Conservation (phyloP, 2,797 vertebrate genomes). For the Hephaestus fuliginosus region DNA sequence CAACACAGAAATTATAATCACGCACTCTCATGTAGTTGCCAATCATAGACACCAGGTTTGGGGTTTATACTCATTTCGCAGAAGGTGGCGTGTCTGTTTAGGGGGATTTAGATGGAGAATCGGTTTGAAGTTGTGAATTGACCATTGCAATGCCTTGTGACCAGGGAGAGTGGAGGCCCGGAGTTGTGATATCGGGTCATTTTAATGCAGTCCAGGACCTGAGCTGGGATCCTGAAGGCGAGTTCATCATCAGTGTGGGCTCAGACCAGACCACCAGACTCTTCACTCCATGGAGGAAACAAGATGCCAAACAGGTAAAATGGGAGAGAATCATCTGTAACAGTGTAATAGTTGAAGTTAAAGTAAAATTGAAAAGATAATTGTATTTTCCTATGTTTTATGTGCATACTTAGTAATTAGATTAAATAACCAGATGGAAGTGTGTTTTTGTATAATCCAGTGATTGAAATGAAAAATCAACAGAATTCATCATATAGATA, state of each 20-base stretch:
- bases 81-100: neutral
- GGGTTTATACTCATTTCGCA: neutral
- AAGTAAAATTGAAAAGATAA: neutral
- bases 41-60: neutral
- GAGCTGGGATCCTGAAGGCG: slow-evolving; percentile 96
- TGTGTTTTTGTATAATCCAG: neutral
- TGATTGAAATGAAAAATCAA: neutral
- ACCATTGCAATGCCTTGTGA: slow-evolving; percentile 8
- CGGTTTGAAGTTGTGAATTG: neutral
- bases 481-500: neutral
- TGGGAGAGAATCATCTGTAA: neutral
- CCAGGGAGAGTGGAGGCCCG: slow-evolving; percentile 92
- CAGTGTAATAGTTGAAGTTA: neutral
- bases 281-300: slow-evolving; percentile 93
- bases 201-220: slow-evolving; percentile 94
- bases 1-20: slow-evolving; percentile 24
- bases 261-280: slow-evolving; percentile 96
- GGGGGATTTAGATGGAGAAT: neutral
- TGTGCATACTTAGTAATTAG: neutral
- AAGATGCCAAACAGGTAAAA: slow-evolving; percentile 81
- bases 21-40: neutral
- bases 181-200: slow-evolving; percentile 95
- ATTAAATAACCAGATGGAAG: neutral
- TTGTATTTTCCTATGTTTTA: neutral
- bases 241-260: slow-evolving; percentile 94